These are phyloP conservation scores for Chaitophorus viminalis DNA, from an alignment of 2,888 invertebrate genomes.

Conservation along the genomic window DNA sequence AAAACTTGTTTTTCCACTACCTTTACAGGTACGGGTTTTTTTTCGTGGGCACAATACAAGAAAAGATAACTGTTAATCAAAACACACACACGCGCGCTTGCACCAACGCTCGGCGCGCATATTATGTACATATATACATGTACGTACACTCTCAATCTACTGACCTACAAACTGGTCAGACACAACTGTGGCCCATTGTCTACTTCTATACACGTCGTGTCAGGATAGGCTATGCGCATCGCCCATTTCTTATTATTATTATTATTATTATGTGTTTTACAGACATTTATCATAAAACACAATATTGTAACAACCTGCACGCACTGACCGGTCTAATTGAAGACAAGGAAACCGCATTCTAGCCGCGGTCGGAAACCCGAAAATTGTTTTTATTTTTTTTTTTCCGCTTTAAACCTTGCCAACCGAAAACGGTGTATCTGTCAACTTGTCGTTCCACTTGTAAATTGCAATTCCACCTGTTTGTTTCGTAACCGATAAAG, in stretches of 20 bases:
- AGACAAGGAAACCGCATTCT: background rate
- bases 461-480: background rate
- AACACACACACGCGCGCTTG: slow-evolving; percentile 18
- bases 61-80: slow-evolving; percentile 59
- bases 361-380: background rate
- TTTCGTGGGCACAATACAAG: slow-evolving; percentile 51
- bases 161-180: slow-evolving; percentile 60
- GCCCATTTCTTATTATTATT: background rate
- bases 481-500: background rate
- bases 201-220: background rate
- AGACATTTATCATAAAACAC: background rate
- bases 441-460: too few species aligned
- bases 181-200: slow-evolving; percentile 44
- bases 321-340: background rate
- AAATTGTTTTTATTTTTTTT: background rate
- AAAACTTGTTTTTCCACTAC: slow-evolving; percentile 61
- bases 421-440: background rate
- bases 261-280: background rate
- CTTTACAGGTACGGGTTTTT: slow-evolving; percentile 47
- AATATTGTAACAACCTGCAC: background rate
- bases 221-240: background rate
- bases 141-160: slow-evolving; percentile 46
- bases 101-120: background rate
- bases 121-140: background rate
- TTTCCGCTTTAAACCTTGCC: background rate